Base-by-base conservation (phyloP, 1,140 invertebrate genomes). In the Nixonia krombeini region DNA sequence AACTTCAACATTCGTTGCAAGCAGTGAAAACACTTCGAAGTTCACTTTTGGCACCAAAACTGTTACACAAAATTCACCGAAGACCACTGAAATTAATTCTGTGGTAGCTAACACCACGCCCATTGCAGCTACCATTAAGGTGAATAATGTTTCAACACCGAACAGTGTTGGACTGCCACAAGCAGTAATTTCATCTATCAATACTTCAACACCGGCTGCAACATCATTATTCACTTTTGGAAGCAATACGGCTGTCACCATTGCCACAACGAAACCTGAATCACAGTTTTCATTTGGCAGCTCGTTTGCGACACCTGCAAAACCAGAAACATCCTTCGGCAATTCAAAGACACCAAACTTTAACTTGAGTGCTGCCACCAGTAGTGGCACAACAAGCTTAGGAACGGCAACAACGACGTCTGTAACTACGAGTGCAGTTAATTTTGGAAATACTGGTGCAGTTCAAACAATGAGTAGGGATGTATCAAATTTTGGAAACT, bases 41-140 rank as follows among this genome's bases (percentile, higher is more conserved):
- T 42, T 49, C 5, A 42, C 10, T n/a, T 66, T 55, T 12, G 55
- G 51, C 10, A 23, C 29, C 1, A 37, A 25, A 37, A 53, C 28
- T 15, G 26, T 10, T 37, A 8, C 44, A 15, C n/a, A n/a, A n/a
- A n/a, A n/a, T n/a, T n/a, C n/a, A n/a, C n/a, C n/a, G n/a, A n/a
- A n/a, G n/a, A n/a, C n/a, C n/a, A n/a, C n/a, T n/a, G n/a, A n/a
- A n/a, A n/a, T n/a, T n/a, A n/a, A n/a, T n/a, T n/a, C n/a, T n/a
- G n/a, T n/a, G n/a, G n/a, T n/a, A n/a, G n/a, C n/a, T n/a, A n/a
- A n/a, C n/a, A n/a, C n/a, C n/a, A n/a, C 40, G 2, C 26, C 45
- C 21, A 42, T n/a, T n/a, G 18, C 8, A 29, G 16, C 23, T 28
- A 3, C 23, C 23, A 28, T 7, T 12, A 13, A 9, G n/a, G 4